Base-by-base conservation (phyloP, 64 coral and sea anemone species). In the Stylophora pistillata region DNA sequence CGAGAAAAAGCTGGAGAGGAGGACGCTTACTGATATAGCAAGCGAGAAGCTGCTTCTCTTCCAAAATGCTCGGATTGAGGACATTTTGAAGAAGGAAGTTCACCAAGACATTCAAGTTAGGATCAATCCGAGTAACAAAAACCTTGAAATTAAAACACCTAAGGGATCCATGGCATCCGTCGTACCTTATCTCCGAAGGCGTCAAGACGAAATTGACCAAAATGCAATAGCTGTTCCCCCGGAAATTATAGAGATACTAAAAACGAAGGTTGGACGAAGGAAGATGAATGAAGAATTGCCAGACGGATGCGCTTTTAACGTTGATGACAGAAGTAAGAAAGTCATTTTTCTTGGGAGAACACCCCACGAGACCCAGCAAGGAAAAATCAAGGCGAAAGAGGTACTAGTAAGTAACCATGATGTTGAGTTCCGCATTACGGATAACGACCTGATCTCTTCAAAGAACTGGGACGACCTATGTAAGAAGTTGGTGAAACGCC, bases 1-100 rank as follows among this genome's bases (percentile, higher is more conserved):
- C 10, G 80, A 84, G 62, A 84, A 64, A 69, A 84, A 84, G 32
- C 16, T 84, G 13, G 80, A 84, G 32, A 31, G 54, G 58, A 84
- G 69, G 33, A 84, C 4, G 13, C 53, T 26, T 13, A 84, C 60
- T 16, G 62, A 84, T 62, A 84, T 84, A 52, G 0, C 80, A 3
- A 53, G 31, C 30, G 80, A 69, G 53, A 70, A 69, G 3, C 62
- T 84, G 14, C 63, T 53, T 56, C 52, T 76, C 6, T 18, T 75
- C 20, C 55, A 63, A 58, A 59, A 61, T 70, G 80, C 80, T 23
- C 47, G 58, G 26, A 84, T 84, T 47, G 80, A 71, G 14, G 33
- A 84, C 13, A 68, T 84, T 54, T 63, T 84, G 5, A 68, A 84
- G 62, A 47, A 55, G 26, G 23, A 69, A 20, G 53, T 84, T 54